Evolutionary conservation across 2,113 vertebrate species (phyloP), one percentile per base, ranked within the genome.

Genomic region (Entomyzon cyanotis): DNA sequence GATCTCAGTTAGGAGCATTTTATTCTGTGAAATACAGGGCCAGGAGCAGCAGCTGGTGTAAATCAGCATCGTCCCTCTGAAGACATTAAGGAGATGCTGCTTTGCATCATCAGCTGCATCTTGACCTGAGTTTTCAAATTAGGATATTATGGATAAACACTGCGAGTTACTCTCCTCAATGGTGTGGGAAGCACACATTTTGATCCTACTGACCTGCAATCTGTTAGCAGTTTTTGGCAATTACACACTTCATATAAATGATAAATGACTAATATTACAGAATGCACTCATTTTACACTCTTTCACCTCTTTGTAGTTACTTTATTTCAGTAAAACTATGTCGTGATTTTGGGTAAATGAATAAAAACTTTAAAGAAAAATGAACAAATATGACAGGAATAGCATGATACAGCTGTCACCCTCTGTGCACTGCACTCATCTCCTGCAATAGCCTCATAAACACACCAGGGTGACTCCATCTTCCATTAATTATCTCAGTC

Each of bases 231-330:
- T 83, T 96, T 94, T 85, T 2, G 3, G 67, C 82, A 95, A 95
- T 97, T 95, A 93, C 70, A 90, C 67, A 70, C 75, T 91, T 95
- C 75, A 77, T 90, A 18, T 76, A 89, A 93, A 95, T 95, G 91
- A 96, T 87, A 80, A 93, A 95, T 95, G 19, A 87, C 81, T 95
- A 74, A 65, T 89, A 87, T 83, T 82, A 76, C 42, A 85, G 74
- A 85, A 73, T 47, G 31, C 28, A 58, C 89, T 65, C 6, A 30
- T 53, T 89, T 89, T 69, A 28, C 23, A 42, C 47, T 49, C 44
- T 82, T 87, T 91, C 50, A 85, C 70, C 84, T 80, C 71, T 50
- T 33, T 11, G 13, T 33, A 47, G 75, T 70, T 62, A 44, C 9
- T 91, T 93, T 69, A 58, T 50, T 76, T 27, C 37, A 58, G 21